Evolutionary conservation across 2,113 vertebrate genomes (phyloP), one percentile per base, ranked within the genome.

Genomic region (Crocuta crocuta): DNA sequence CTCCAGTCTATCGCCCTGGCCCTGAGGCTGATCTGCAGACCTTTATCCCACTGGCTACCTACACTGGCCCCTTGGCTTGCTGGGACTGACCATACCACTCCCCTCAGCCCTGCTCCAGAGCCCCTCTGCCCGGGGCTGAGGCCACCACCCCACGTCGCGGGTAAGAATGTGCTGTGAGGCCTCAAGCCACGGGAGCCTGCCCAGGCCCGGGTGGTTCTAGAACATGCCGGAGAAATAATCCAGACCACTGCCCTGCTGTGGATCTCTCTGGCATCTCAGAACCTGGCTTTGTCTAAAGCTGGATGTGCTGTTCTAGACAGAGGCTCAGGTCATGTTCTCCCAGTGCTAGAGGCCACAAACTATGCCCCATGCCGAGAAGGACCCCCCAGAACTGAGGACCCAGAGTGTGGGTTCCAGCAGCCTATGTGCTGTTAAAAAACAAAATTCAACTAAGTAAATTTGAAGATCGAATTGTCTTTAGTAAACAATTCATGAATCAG

Each of bases 161-260:
- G 66, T 74, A 61, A 81, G 45, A 17, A 31, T 19, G 7, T 39
- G 2, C 63, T 11, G 2, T 5, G 26, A 80, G 48, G n/a, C 48
- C 74, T 53, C 81, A 24, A 2, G 35, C 35, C 68, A 21, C 4
- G 0, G 24, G 43, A 33, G 21, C 39, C 71, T 3, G 7, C n/a
- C 33, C 10, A 45, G 55, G 43, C 82, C 82, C 15, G 0, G 48
- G n/a, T 74, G 4, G 26, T 2, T 55, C 26, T 19, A 1, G 1
- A 53, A 7, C 1, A 0, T 16, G 0, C 0, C 0, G 43, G 48
- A 84, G 50, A 33, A 83, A 73, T 81, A 21, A 19, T 8, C 12
- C 0, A 0, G 50, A 12, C 31, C 3, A 15, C 13, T 9, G n/a
- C 55, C 65, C 43, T 17, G 31, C 48, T 2, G 4, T 1, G 43